These are phyloP conservation scores for Argyresthia goedartella DNA, from an alignment of 2,888 invertebrate species.

Conservation along the genomic window DNA sequence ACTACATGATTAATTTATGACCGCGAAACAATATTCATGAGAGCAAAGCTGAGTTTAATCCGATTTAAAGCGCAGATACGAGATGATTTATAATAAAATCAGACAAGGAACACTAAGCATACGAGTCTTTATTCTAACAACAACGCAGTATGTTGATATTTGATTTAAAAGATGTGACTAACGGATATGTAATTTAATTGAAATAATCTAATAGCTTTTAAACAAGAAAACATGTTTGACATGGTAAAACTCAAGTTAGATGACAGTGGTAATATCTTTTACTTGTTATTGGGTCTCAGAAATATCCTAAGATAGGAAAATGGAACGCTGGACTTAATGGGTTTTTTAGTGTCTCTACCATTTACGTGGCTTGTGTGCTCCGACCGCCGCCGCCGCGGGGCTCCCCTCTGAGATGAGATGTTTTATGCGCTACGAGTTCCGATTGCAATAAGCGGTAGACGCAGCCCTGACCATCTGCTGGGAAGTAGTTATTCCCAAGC, in stretches of 20 bases:
- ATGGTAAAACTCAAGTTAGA: no score
- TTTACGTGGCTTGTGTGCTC: background rate
- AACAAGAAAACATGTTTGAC: no score
- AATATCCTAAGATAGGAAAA: no score
- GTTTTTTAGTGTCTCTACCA: background rate
- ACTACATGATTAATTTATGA: slow-evolving; percentile 69
- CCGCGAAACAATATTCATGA: slow-evolving; percentile 49
- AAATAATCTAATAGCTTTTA: no score
- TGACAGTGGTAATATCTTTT: no score
- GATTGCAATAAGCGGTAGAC: background rate
- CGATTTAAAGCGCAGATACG: slow-evolving; percentile 59
- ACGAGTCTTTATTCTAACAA: no score
- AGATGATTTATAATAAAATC: slow-evolving; percentile 7
- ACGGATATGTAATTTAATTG: no score
- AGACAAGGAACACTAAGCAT: no score
- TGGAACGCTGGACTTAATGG: no score
- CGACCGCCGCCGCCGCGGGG: slow-evolving; percentile 7
- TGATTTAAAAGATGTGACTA: no score
- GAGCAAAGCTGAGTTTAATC: slow-evolving; percentile 39
- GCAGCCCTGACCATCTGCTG: background rate
- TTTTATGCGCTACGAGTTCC: slow-evolving; percentile 12
- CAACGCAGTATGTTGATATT: no score
- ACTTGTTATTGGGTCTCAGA: no score
- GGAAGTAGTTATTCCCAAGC: background rate
- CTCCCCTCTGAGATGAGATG: slow-evolving; percentile 9